Base-by-base conservation (phyloP, 53 echinoderm and acorn worm species). In the Hippasteria phrygiana region DNA sequence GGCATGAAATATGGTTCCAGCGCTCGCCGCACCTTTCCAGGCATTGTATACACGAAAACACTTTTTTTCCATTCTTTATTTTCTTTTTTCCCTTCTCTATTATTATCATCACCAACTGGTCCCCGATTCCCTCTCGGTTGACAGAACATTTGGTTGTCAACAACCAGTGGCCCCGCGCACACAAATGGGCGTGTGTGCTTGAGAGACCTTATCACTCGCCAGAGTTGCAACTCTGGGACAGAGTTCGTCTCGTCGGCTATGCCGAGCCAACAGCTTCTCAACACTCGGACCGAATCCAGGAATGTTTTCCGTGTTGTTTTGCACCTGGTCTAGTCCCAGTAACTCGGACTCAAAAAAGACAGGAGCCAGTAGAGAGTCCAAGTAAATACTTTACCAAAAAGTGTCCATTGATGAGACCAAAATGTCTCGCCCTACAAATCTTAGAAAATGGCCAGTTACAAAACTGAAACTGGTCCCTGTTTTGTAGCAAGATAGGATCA, bases 121-220 rank as follows among this genome's bases (percentile, higher is more conserved):
- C 83, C 71, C 71, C 63, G 39, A 85, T 85, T 54, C 85, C 71
- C 70, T 53, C 24, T 85, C 51, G 85, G 33, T 70, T 85, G 54
- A 70, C 70, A 27, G 85, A 50, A 70, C 85, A 85, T 53, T 48
- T 51, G 85, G 85, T 85, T 85, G 85, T 85, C 85, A 85, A 85
- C 85, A 85, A 70, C 33, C 40, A 85, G 70, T 67, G 70, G 53
- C 71, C 78, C 85, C 9, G 69, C 32, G 46, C 69, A 50, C 84
- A 69, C 75, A 62, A 56, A 85, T 71, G 85, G 85, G 85, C 71
- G 85, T 85, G 69, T 64, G 26, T 64, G 69, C 71, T 43, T 47
- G 85, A 85, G 34, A 85, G 85, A 85, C 35, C 11, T 51, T 6
- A 70, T 85, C 85, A 85, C 48, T 85, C 54, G 50, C 36, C 85